phyloP scores from a whole-genome alignment of 2,797 vertebrate genomes.

The Capromys pilorides region DNA sequence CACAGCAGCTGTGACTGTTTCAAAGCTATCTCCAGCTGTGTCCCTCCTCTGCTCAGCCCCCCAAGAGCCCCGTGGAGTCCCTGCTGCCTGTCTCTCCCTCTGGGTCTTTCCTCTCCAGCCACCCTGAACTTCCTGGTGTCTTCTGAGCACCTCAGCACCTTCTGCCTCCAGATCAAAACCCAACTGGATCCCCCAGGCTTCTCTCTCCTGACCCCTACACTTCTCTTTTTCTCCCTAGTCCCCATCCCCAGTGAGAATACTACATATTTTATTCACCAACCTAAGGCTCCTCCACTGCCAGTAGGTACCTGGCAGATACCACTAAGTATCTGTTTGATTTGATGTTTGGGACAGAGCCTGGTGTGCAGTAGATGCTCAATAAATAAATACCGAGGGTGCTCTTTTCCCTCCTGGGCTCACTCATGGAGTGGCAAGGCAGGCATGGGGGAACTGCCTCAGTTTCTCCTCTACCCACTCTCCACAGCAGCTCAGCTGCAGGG shows the following conservation, averaged over 20 bases:
- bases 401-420: background rate
- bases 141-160: slow-evolving; percentile 54
- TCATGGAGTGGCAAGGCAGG: background rate
- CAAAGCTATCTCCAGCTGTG: background rate
- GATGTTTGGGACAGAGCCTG: background rate
- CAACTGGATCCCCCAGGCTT: background rate
- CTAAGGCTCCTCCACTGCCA: background rate
- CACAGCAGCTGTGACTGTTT: background rate
- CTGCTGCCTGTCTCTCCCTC: background rate
- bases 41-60: background rate
- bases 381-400: background rate
- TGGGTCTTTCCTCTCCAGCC: background rate
- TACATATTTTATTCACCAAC: background rate
- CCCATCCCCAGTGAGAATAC: background rate
- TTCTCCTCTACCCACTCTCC: background rate
- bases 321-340: background rate
- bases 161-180: background rate
- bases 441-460: no score
- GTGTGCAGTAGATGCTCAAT: background rate
- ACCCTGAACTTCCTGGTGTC: background rate
- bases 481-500: background rate
- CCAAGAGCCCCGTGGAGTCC: background rate
- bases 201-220: no score
- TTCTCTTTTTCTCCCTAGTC: background rate
- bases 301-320: no score